Base-by-base conservation (phyloP, 2,888 invertebrate genomes). In the Temnothorax ravouxi region DNA sequence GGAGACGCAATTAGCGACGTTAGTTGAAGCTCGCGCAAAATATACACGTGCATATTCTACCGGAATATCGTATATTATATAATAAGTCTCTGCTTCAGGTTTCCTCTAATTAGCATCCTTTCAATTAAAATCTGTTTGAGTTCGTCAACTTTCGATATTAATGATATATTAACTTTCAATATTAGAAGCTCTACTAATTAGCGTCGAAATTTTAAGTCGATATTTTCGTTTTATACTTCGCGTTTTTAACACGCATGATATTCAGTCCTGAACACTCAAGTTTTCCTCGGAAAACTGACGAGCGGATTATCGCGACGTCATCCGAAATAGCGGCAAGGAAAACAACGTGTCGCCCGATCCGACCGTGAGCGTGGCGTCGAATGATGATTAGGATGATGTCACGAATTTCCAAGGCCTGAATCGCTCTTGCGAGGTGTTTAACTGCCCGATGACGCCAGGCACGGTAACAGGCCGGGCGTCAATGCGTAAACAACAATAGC, bases 381-480 rank as follows among this genome's bases (percentile, higher is more conserved):
- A 75, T 44, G 41, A 18, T 71, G 47, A 69, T 76, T 69, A 47
- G 75, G 74, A 76, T 66, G 88, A 91, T 92, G 90, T 92, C 92
- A 90, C 89, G 79, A 61, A 76, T 86, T 89, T 47, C 44, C 92
- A 91, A 92, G 92, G 91, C 89, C 88, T 88, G 84, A 84, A 85
- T 87, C 86, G 86, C 67, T 69, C 76, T 75, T 34, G 76, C 44
- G 88, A 89, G 91, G 88, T 91, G 87, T 88, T 91, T 89, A 90
- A 88, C 83, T 88, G 86, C 77, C n/a, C 81, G 89, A 84, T 90
- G 90, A 90, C 88, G 90, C 84, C 89, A 89, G 83, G 61, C 81
- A 21, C 29, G 67, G 8, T 41, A 72, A 72, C 74, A 79, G 83
- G 83, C 52, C 29, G 66, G 59, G 38, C 75, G 54, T 75, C 82